phyloP scores from a whole-genome alignment of 2,797 vertebrate species.

The Microtus obscurus region DNA sequence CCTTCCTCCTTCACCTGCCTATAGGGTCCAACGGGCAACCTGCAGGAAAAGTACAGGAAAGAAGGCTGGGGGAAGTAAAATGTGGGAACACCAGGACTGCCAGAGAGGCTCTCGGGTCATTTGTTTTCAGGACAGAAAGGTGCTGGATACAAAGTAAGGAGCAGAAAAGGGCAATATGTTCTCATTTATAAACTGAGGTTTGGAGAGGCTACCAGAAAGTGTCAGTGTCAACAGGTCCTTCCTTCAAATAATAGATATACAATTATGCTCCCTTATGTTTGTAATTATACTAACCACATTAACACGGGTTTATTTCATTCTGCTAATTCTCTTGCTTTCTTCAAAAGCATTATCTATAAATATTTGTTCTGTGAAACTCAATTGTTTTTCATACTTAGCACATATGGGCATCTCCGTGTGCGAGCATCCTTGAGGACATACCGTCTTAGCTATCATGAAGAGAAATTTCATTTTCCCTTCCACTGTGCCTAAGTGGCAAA shows the following conservation, averaged over 20 bases:
- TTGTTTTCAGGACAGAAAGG: not conserved
- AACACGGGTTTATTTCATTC: not conserved
- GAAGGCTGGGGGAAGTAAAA: not conserved
- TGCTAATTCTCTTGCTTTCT: not conserved
- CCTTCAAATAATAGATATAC: not conserved
- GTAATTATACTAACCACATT: not conserved
- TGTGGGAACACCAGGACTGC: not conserved
- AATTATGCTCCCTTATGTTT: not conserved
- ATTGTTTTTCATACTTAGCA: not conserved
- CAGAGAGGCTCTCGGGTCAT: not conserved
- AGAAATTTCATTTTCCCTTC: not conserved
- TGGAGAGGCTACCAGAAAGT: not conserved
- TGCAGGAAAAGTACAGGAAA: not conserved
- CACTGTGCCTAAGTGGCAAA: not conserved
- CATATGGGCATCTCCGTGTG: not conserved
- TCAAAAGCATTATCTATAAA: not conserved
- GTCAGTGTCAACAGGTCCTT: not conserved
- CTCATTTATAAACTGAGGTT: not conserved
- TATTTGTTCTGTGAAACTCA: not conserved
- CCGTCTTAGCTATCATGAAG: not conserved
- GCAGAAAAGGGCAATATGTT: not conserved
- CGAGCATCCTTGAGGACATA: not conserved
- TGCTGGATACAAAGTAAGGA: not conserved
- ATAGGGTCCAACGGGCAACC: not conserved
- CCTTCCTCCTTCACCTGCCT: not conserved